Base-by-base conservation (phyloP, 2,797 vertebrate genomes). In the Carcharodon carcharias region DNA sequence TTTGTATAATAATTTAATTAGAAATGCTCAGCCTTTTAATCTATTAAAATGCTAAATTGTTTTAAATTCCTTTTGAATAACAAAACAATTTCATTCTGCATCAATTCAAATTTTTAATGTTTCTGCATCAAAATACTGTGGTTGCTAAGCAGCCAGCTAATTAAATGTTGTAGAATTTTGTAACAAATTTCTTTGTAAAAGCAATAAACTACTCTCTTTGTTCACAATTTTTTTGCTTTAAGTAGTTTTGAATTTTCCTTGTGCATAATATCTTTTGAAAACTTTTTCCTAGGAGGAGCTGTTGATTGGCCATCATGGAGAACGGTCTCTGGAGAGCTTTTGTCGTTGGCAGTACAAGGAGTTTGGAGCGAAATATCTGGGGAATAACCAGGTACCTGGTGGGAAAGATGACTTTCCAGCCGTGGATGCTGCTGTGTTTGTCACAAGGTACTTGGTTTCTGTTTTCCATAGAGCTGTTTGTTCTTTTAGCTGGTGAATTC, bases 271-370 rank as follows among this genome's bases (percentile, higher is more conserved):
- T 12, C 21, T 95, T 50, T n/a, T 67, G 16, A 16, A 77, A 95
- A 77, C 31, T 0, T 56, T n/a, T 71, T 95, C 50, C 0, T 26
- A 99, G 99, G 98, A 98, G 0, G 98, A 98, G 96, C 97, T 99
- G 35, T 98, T 98, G 96, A 98, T 99, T 0, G 98, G 99, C 6
- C 99, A 99, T 96, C 99, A 99, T n/a, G 99, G 99, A 54, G 99
- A 99, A 96, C 98, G 98, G 95, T 98, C 99, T 96, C 97, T 99
- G 98, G 98, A 99, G 97, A 99, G 99, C 97, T 99, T 99, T 97
- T 99, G 99, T 96, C 98, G 99, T 26, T 99, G 99, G 99, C 99
- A 99, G 97, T 98, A 99, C 96, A 98, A 98, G 96, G 99, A 99
- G 96, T 99, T 98, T 0, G 98, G 98, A 0, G 97, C 98, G 0